Evolutionary conservation across 2,113 vertebrate species (phyloP), one percentile per base, ranked within the genome.

Genomic region (Indicator maculatus): DNA sequence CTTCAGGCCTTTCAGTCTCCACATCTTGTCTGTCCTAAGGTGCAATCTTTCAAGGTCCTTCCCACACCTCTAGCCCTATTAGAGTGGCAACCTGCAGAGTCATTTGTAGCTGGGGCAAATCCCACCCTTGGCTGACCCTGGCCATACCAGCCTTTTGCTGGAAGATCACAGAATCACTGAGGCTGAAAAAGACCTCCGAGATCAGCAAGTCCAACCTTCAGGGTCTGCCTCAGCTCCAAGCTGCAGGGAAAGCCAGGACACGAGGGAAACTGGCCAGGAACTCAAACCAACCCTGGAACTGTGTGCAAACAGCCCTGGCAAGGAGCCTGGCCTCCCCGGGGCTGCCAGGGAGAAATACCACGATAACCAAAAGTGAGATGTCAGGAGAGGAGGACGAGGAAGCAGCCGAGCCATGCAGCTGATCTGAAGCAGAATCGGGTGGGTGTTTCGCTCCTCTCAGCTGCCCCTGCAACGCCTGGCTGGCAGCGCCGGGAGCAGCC

Each of bases 371-470:
- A 84, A 31, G 73, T 86, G 55, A 84, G 86, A 93, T 12, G 26
- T 0, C 0, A 61, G 39, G 77, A 27, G 58, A 75, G 71, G 83
- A 91, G 76, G 86, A 50, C 6, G 50, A 82, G 63, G 80, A 73
- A 96, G 50, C 53, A 94, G 90, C 73, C 2, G n/a, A 95, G 94
- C 36, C 90, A 90, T 81, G 77, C 73, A 52, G 73, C 90, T 64
- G 65, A 84, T 93, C 73, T 30, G 76, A 78, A 75, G 91, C 70
- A 88, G 93, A 92, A 95, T 92, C 88, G 36, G 69, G 94, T 88
- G 91, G 95, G 94, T 86, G 92, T 95, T 95, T 88, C 73, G 45
- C 86, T 96, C 76, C 86, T 86, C 86, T 84, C 77, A 18, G 88
- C 55, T 94, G 82, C 80, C 86, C 88, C 83, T 79, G 93, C 67